phyloP scores from a whole-genome alignment of 1,140 invertebrate species.

The Plutomurus gul region DNA sequence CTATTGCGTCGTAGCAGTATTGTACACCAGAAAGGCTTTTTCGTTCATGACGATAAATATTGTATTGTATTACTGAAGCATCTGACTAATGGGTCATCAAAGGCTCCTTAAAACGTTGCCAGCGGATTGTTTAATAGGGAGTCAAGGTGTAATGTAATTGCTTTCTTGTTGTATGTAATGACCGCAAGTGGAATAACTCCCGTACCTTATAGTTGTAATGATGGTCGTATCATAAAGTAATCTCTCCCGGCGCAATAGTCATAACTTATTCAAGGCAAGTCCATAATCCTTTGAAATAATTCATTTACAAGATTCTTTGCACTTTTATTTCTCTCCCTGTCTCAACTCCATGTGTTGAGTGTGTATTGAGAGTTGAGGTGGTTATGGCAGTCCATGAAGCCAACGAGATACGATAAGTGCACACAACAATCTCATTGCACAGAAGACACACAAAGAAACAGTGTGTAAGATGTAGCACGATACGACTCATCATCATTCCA shows the following conservation, averaged over 20 bases:
- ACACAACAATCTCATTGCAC: neutral
- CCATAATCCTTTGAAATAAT: slow-evolving; percentile 1
- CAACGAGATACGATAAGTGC: neutral
- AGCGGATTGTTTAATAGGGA: neutral
- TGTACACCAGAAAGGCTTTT: no score
- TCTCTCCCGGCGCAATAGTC: neutral
- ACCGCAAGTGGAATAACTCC: neutral
- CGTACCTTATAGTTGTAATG: neutral
- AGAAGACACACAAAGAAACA: no score
- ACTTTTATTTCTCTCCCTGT: neutral
- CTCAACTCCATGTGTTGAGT: no score
- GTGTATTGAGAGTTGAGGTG: no score
- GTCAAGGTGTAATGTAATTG: slow-evolving; percentile 1
- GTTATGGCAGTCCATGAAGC: neutral
- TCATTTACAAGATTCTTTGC: slow-evolving; percentile 4
- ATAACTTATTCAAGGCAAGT: slow-evolving; percentile 18
- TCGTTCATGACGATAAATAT: no score
- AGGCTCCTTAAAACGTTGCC: neutral
- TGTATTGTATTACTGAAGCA: no score
- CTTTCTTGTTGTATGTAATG: neutral
- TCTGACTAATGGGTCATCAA: neutral
- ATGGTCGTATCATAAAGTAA: neutral
- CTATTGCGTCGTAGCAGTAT: no score
- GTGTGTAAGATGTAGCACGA: no score
- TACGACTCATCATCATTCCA: neutral